These are phyloP conservation scores for Drosophila tripunctata DNA, from an alignment of 2,888 invertebrate genomes.

Conservation along the genomic window DNA sequence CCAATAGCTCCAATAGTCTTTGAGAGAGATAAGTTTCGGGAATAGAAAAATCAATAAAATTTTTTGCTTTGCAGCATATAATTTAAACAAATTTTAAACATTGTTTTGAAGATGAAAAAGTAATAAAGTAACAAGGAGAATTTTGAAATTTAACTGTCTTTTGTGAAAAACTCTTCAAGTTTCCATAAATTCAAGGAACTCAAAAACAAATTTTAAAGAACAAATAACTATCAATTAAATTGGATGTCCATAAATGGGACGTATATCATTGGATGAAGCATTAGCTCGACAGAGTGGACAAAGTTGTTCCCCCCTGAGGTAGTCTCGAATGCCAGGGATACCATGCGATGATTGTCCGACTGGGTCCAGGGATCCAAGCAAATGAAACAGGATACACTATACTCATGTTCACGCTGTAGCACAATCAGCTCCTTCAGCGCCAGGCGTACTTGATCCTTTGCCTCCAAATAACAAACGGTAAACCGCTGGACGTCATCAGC, in stretches of 20 bases:
- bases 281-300: conserved; percentile 27
- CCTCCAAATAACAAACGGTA: conserved; percentile 13
- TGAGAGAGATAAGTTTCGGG: too few species aligned
- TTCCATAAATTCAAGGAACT: too few species aligned
- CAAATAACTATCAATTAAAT: neutral
- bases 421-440: conserved; percentile 11
- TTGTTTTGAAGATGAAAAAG: too few species aligned
- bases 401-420: neutral
- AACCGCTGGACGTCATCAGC: conserved; percentile 10
- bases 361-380: conserved; percentile 30
- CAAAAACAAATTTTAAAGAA: too few species aligned
- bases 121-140: too few species aligned
- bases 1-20: too few species aligned
- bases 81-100: too few species aligned
- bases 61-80: too few species aligned
- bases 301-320: accelerated
- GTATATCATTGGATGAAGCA: neutral
- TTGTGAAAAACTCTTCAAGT: too few species aligned
- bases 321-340: conserved; percentile 8
- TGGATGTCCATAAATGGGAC: conserved; percentile 23
- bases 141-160: too few species aligned
- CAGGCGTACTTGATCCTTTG: conserved; percentile 13
- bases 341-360: conserved; percentile 16
- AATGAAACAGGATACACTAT: conserved; percentile 14
- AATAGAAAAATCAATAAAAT: too few species aligned